phyloP scores from a whole-genome alignment of 1,140 invertebrate genomes.

The Atta texana region DNA sequence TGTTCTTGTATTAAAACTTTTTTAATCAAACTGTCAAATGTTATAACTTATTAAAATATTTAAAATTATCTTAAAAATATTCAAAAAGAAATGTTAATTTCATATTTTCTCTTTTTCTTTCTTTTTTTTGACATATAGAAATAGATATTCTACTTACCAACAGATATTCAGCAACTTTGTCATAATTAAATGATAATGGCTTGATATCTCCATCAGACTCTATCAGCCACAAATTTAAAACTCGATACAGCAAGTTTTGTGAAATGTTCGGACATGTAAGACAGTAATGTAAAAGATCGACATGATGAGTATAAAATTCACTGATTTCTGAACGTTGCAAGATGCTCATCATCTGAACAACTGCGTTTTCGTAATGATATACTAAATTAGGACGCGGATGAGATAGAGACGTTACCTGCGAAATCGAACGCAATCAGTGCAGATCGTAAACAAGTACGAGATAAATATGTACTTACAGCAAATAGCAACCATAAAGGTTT shows the following conservation, averaged over 20 bases:
- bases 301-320: constrained; percentile 77
- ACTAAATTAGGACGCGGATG: constrained; percentile 20
- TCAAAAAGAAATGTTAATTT: constrained; percentile 11
- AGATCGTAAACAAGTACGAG: not conserved
- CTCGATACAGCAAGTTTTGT: constrained; percentile 42
- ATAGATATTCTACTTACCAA: constrained; percentile 49
- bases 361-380: constrained; percentile 54
- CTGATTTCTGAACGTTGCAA: constrained; percentile 62
- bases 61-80: not conserved
- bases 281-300: constrained; percentile 71
- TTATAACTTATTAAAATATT: not conserved
- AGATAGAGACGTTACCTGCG: constrained; percentile 52
- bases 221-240: constrained; percentile 70
- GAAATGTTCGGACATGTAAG: constrained; percentile 54
- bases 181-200: constrained; percentile 53
- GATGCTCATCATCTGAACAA: constrained; percentile 41
- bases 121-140: not conserved
- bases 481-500: constrained; percentile 75
- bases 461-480: constrained; percentile 60
- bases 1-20: not conserved
- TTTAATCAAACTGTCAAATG: not conserved
- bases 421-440: constrained; percentile 1
- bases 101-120: not conserved
- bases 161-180: constrained; percentile 55
- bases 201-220: constrained; percentile 70